Evolutionary conservation across 2,113 vertebrate genomes (phyloP).

Genomic region (Oreochromis spilurus): DNA sequence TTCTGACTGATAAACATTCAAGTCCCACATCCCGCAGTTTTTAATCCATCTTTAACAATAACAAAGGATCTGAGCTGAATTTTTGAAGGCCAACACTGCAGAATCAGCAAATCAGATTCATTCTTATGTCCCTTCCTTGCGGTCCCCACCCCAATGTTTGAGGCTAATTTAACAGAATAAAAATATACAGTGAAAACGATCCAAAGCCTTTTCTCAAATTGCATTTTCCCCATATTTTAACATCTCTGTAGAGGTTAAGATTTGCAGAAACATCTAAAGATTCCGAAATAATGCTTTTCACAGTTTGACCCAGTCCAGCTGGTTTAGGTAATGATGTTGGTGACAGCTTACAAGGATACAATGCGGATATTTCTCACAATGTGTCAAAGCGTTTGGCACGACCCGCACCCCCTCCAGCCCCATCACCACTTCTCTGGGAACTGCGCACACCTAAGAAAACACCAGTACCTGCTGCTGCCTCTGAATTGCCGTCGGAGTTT

Average conservation of each 20-base stretch:
- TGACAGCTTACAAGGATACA: constrained; percentile 71
- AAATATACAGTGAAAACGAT: not conserved
- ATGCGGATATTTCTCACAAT: constrained; percentile 75
- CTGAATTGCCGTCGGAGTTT: constrained; percentile 67
- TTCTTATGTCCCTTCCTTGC: not conserved
- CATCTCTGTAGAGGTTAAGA: not conserved
- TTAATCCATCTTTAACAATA: not conserved
- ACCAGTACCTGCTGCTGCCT: constrained; percentile 75
- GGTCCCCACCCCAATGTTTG: not conserved
- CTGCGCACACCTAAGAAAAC: constrained; percentile 89
- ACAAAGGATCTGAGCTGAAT: not conserved
- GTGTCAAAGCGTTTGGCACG: constrained; percentile 81
- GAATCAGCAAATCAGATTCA: not conserved
- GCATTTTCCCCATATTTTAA: accelerated
- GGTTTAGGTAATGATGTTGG: constrained; percentile 34
- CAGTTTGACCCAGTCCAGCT: not conserved
- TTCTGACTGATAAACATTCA: not conserved
- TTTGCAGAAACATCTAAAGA: not conserved
- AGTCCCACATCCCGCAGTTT: not conserved
- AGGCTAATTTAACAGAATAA: not conserved
- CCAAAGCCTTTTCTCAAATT: not conserved
- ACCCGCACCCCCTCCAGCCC: not conserved
- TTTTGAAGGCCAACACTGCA: not conserved
- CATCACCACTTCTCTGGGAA: constrained; percentile 66
- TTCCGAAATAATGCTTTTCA: not conserved